Percentiles rank a stretch among this genome's conserved stretches.
Evolutionary conservation across 2,113 vertebrate genomes (phyloP).

Genomic region (Eubucco bourcierii): DNA sequence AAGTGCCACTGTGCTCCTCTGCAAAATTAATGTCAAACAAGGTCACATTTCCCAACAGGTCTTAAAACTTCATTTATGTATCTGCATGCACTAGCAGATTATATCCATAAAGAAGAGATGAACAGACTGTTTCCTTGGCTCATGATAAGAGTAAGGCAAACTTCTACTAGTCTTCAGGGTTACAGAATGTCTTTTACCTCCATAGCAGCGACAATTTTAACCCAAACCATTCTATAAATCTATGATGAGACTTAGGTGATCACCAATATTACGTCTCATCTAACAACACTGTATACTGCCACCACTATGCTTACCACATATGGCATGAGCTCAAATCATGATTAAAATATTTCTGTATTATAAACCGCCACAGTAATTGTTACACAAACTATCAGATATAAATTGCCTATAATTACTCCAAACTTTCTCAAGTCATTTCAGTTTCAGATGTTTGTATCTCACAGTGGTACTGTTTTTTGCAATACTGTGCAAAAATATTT

Average conservation of each 20-base stretch:
- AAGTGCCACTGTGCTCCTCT: not conserved
- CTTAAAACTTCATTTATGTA: not conserved
- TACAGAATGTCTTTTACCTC: not conserved
- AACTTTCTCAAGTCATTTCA: not conserved
- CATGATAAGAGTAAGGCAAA: not conserved
- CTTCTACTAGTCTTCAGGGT: not conserved
- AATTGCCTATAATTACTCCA: not conserved
- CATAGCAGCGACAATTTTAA: not conserved
- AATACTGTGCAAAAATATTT: not conserved
- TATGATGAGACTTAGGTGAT: not conserved
- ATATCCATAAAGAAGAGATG: not conserved
- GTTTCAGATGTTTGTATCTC: not conserved
- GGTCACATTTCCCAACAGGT: not conserved
- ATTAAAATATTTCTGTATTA: not conserved
- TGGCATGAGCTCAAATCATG: not conserved
- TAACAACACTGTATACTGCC: not conserved
- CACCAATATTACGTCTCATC: not conserved
- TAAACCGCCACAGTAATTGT: not conserved
- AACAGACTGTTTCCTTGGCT: not conserved
- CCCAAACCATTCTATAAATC: not conserved
- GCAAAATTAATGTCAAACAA: not conserved
- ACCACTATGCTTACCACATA: not conserved
- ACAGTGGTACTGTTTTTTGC: not conserved
- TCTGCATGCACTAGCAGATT: rapidly evolving
- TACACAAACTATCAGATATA: not conserved